A percentile compares a stretch with the other conserved stretches of the same genome.
Evolutionary conservation across 2,113 vertebrate genomes (phyloP).

Genomic region (Coryphaenoides rupestris): DNA sequence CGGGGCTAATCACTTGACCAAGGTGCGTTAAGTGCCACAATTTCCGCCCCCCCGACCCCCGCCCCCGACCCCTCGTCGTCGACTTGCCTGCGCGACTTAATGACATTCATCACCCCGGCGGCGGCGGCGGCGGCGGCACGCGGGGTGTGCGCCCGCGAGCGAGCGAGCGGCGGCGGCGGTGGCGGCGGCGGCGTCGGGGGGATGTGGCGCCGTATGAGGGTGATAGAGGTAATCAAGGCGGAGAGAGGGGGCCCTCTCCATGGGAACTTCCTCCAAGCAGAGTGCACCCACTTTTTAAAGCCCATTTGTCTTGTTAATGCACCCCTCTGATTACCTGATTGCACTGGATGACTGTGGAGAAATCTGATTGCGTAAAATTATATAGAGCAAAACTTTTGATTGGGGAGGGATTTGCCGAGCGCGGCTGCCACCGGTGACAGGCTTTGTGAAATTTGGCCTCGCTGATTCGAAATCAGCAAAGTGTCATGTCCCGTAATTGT

Average conservation of each 20-base stretch:
- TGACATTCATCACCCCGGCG: constrained; percentile 33
- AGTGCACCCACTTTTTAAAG: constrained; percentile 79
- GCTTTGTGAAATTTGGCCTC: constrained; percentile 77
- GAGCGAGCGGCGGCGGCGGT: constrained; percentile 18
- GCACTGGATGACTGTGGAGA: constrained; percentile 81
- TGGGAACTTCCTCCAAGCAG: constrained; percentile 78
- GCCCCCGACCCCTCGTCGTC: not conserved
- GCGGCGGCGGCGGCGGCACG: too few species aligned
- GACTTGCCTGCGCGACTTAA: constrained; percentile 39
- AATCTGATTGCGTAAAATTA: constrained; percentile 85
- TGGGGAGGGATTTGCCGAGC: constrained; percentile 76
- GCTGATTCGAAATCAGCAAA: constrained; percentile 80
- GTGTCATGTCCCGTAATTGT: constrained; percentile 78
- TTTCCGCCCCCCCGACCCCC: constrained; percentile 45
- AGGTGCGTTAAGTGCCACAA: constrained; percentile 51
- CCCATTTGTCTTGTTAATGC: constrained; percentile 81
- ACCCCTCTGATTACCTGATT: constrained; percentile 84
- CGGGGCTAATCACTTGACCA: constrained; percentile 63
- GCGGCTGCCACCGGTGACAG: constrained; percentile 67
- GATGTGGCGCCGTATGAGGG: constrained; percentile 67
- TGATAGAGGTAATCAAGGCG: constrained; percentile 69
- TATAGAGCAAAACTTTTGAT: constrained; percentile 81
- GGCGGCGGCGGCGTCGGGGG: constrained; percentile 48
- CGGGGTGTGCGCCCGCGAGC: too few species aligned
- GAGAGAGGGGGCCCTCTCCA: constrained; percentile 71